Conservation (phyloP, 1,140 invertebrate species). For the Oreohelix idahoensis region DNA sequence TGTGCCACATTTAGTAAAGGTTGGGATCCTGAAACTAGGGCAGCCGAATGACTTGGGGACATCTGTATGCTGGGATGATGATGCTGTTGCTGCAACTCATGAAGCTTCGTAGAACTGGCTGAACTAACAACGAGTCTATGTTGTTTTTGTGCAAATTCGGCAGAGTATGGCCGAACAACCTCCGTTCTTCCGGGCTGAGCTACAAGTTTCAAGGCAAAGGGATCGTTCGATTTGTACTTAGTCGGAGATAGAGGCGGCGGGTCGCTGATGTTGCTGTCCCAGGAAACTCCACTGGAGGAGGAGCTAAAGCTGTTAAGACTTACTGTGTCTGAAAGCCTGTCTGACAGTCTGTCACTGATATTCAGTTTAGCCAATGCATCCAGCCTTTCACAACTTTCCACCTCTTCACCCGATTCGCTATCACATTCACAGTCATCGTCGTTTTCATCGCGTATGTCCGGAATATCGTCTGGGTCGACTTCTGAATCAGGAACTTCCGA, state of each 20-base stretch:
- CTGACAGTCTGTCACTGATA: constrained; percentile 47
- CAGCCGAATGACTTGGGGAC: constrained; percentile 38
- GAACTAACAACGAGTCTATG: background rate
- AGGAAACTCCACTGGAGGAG: constrained; percentile 70
- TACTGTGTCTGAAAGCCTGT: constrained; percentile 58
- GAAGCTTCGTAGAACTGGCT: background rate
- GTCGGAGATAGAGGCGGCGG: constrained; percentile 66
- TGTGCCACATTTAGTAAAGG: background rate
- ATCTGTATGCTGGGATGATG: constrained; percentile 2
- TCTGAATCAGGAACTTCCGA: constrained; percentile 56
- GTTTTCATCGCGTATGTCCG: constrained; percentile 66
- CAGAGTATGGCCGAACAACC: constrained; percentile 55
- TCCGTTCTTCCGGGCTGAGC: constrained; percentile 63
- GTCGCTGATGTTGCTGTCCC: constrained; percentile 71
- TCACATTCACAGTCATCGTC: constrained; percentile 47
- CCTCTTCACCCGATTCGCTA: constrained; percentile 21
- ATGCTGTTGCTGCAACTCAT: constrained; percentile 18
- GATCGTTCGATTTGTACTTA: constrained; percentile 63
- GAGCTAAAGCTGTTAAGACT: constrained; percentile 71
- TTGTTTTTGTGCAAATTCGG: constrained; percentile 43
- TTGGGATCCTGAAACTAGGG: background rate
- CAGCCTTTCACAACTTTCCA: constrained; percentile 43
- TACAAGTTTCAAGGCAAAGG: constrained; percentile 66
- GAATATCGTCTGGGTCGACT: constrained; percentile 68
- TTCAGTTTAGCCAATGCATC: constrained; percentile 65